phyloP scores from a whole-genome alignment of 2,113 vertebrate species.

The Centropristis striata region DNA sequence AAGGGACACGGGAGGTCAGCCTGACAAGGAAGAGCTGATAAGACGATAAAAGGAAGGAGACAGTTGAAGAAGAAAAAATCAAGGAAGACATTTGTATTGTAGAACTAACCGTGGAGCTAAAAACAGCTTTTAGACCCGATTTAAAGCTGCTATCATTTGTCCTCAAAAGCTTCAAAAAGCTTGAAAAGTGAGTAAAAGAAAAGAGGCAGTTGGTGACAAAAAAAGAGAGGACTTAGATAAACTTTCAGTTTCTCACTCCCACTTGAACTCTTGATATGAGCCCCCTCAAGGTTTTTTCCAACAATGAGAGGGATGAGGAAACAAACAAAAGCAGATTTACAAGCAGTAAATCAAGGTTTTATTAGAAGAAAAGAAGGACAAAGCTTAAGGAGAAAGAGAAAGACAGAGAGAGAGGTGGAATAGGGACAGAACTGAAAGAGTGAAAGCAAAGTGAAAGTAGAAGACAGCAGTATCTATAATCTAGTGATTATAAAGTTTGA shows the following conservation, averaged over 20 bases:
- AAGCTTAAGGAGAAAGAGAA: neutral
- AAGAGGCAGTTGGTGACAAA: neutral
- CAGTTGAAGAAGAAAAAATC: slow-evolving; percentile 9
- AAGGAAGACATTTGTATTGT: slow-evolving; percentile 41
- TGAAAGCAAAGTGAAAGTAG: slow-evolving; percentile 34
- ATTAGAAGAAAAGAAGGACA: neutral
- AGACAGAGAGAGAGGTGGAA: neutral
- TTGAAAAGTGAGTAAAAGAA: neutral
- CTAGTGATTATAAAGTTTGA: neutral
- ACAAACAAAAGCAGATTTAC: neutral
- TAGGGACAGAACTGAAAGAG: neutral
- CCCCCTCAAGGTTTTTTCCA: neutral
- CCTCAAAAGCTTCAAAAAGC: neutral
- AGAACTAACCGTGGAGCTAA: neutral
- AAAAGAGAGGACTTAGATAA: neutral
- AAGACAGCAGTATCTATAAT: neutral
- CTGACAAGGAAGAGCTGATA: slow-evolving; percentile 61
- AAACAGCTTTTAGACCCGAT: neutral
- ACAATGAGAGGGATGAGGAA: too few species aligned
- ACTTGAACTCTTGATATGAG: neutral
- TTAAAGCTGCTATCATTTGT: neutral
- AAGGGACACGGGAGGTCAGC: slow-evolving; percentile 21
- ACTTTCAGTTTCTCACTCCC: slow-evolving; percentile 47
- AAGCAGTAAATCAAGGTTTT: neutral
- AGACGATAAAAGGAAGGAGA: slow-evolving; percentile 55